Evolutionary conservation across 2,113 vertebrate species (phyloP).

Genomic region (Mormoops blainvillei): DNA sequence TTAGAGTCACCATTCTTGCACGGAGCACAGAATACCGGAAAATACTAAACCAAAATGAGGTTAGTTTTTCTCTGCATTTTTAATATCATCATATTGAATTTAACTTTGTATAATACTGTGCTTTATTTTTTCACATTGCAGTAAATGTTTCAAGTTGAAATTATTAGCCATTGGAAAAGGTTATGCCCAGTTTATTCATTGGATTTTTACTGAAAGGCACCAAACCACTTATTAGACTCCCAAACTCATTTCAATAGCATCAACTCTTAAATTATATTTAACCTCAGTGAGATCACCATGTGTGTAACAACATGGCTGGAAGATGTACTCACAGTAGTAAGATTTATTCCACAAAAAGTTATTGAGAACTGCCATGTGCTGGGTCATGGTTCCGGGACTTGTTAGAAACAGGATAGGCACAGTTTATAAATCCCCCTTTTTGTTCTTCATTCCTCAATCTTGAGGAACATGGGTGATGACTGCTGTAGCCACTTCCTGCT

Average conservation of each 20-base stretch:
- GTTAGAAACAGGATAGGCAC: neutral
- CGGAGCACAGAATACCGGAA: slow-evolving; percentile 95
- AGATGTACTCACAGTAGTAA: neutral
- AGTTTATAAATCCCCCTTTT: neutral
- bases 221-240: neutral
- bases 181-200: neutral
- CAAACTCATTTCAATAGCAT: neutral
- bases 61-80: slow-evolving; percentile 68
- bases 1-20: slow-evolving; percentile 94
- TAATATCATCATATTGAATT: neutral
- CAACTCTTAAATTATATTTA: neutral
- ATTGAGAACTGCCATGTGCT: neutral
- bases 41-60: slow-evolving; percentile 96
- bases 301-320: neutral
- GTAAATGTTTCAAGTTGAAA: neutral
- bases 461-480: neutral
- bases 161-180: neutral
- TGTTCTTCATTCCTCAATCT: neutral
- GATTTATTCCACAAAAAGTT: neutral
- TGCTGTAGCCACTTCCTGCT: neutral
- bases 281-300: neutral
- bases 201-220: neutral
- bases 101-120: neutral
- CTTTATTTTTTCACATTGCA: neutral
- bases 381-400: neutral